A percentile compares a stretch with the other conserved stretches of the same genome.
Evolutionary conservation across 2,888 invertebrate species (phyloP).

Genomic region (Sisyra nigra): DNA sequence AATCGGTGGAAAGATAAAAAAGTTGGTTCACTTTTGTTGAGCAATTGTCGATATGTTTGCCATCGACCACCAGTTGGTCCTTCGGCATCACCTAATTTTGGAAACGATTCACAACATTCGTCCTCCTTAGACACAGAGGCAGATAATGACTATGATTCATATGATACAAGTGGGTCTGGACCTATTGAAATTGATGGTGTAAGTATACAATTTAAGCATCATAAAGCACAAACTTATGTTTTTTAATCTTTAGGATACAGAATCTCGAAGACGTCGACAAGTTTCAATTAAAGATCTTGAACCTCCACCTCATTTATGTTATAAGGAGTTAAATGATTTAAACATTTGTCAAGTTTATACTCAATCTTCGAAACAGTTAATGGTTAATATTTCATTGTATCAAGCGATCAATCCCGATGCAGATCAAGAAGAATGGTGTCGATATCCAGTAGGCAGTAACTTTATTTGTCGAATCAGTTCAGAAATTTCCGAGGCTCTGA

Average conservation of each 20-base stretch:
- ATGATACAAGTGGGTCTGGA: slow-evolving; percentile 16
- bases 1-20: slow-evolving; percentile 46
- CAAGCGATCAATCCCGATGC: slow-evolving; percentile 29
- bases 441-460: slow-evolving; percentile 41
- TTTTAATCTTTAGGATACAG: not conserved
- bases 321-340: slow-evolving; percentile 21
- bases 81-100: not conserved
- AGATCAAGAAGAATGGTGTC: slow-evolving; percentile 42
- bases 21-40: slow-evolving; percentile 45
- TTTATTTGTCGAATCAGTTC: slow-evolving; percentile 47
- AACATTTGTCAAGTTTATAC: slow-evolving; percentile 44
- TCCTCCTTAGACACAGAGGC: slow-evolving; percentile 14
- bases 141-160: slow-evolving; percentile 24
- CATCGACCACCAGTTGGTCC: slow-evolving; percentile 24
- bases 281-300: slow-evolving; percentile 6
- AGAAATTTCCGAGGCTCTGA: slow-evolving; percentile 22
- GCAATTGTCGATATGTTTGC: slow-evolving; percentile 56
- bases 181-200: slow-evolving; percentile 1
- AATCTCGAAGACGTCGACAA: slow-evolving; percentile 7
- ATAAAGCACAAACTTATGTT: not conserved
- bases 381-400: slow-evolving; percentile 35
- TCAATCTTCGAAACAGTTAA: slow-evolving; percentile 31
- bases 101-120: slow-evolving; percentile 12
- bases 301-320: slow-evolving; percentile 41
- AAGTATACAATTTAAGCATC: slow-evolving; percentile 7